A percentile compares a stretch with the other conserved stretches of the same genome.
phyloP scores from a whole-genome alignment of 2,797 vertebrate species.

The Melanotaenia maccullochi region DNA sequence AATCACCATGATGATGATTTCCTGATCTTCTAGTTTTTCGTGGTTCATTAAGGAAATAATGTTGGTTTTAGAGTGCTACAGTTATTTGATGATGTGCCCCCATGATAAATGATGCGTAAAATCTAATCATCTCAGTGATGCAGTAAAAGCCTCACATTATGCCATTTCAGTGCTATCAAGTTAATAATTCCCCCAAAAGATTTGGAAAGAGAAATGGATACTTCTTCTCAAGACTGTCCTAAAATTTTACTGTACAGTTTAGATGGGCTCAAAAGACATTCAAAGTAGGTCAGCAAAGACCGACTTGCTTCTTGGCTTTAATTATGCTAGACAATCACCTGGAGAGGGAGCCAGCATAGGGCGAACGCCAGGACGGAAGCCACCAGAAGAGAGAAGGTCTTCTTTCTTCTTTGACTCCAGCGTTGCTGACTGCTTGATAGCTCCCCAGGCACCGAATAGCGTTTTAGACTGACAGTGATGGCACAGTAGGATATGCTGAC shows the following conservation, averaged over 20 bases:
- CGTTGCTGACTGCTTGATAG: constrained; percentile 69
- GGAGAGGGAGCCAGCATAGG: constrained; percentile 85
- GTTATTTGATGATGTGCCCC: constrained; percentile 15
- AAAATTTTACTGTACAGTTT: background rate
- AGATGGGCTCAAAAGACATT: background rate
- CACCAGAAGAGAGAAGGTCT: constrained; percentile 82
- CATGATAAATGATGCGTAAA: constrained; percentile 38
- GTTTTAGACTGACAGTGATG: constrained; percentile 80
- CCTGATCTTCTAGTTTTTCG: constrained; percentile 27
- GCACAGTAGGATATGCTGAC: constrained; percentile 84
- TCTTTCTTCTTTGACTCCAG: constrained; percentile 81
- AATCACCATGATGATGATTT: constrained; percentile 21
- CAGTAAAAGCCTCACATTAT: constrained; percentile 27
- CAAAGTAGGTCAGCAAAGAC: background rate
- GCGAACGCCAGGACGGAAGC: constrained; percentile 84
- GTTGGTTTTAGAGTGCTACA: constrained; percentile 17
- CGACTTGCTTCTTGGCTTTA: background rate
- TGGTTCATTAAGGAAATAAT: constrained; percentile 41
- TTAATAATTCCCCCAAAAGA: constrained; percentile 5
- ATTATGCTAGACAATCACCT: constrained; percentile 60
- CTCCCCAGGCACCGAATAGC: constrained; percentile 78
- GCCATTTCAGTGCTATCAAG: constrained; percentile 2
- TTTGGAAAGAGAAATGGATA: background rate
- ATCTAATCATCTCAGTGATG: constrained; percentile 15
- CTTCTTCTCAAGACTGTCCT: background rate